A percentile compares a stretch with the other conserved stretches of the same genome.
Evolutionary conservation across 1,140 invertebrate genomes (phyloP).

Genomic region (Eupristina koningsbergeri): DNA sequence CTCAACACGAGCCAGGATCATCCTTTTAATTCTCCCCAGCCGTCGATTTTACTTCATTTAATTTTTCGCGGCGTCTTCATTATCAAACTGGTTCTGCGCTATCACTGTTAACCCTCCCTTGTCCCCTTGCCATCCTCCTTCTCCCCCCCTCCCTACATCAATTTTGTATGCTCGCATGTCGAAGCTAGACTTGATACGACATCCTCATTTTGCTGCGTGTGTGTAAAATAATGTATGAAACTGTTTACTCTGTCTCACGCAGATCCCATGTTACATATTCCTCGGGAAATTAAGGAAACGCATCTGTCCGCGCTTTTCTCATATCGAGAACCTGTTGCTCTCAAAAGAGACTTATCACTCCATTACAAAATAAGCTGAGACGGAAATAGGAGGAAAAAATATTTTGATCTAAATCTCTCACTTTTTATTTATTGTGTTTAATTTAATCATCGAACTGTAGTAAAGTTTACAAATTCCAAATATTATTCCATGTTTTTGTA

Average conservation of each 20-base stretch:
- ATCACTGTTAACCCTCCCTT: conserved; percentile 4
- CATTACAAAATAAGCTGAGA: not conserved
- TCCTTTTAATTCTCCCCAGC: not conserved
- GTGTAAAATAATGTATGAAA: not conserved
- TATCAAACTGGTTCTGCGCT: conserved; percentile 13
- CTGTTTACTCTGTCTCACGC: not conserved
- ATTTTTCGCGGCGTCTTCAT: conserved; percentile 16
- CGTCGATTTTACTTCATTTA: not conserved
- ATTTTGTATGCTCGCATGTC: not conserved
- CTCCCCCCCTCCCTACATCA: not conserved
- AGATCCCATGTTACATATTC: not conserved
- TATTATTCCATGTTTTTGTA: not conserved
- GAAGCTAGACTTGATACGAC: not conserved
- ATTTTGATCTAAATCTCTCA: not conserved
- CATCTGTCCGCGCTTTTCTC: not conserved
- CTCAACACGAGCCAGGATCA: not conserved
- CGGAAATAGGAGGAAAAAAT: not conserved
- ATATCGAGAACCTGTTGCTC: not conserved
- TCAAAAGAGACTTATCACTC: not conserved
- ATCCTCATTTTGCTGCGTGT: not conserved
- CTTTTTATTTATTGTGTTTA: not conserved
- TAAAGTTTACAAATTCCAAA: not conserved
- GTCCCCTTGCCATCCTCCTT: no score
- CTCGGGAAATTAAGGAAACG: not conserved
- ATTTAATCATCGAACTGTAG: not conserved